Evolutionary conservation across 2,888 invertebrate species (phyloP).

Genomic region (Chorisops tibialis): DNA sequence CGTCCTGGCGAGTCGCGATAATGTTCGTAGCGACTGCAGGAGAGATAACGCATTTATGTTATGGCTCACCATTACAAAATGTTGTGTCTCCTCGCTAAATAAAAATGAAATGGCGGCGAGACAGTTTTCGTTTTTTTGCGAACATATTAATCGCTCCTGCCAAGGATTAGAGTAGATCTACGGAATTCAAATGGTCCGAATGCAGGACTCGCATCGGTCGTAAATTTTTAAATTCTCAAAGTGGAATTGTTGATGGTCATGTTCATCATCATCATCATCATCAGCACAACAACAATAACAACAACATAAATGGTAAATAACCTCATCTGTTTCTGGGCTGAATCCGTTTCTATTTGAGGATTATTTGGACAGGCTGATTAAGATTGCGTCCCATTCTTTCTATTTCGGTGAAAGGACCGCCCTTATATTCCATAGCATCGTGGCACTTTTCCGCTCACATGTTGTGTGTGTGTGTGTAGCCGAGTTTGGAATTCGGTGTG

Average conservation of each 20-base stretch:
- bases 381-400: background rate
- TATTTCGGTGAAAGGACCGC: too few relatives aligned
- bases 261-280: too few relatives aligned
- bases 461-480: too few relatives aligned
- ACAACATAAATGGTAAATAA: conserved; percentile 19
- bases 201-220: too few relatives aligned
- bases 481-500: background rate
- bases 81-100: conserved; percentile 8
- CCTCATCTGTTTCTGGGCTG: conserved; percentile 12
- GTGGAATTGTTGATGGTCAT: too few relatives aligned
- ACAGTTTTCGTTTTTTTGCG: background rate
- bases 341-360: conserved; percentile 18
- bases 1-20: conserved; percentile 14
- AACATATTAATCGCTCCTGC: background rate
- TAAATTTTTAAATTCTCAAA: too few relatives aligned
- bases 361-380: conserved; percentile 25
- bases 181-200: too few relatives aligned
- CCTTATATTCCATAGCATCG: too few relatives aligned
- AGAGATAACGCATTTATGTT: background rate
- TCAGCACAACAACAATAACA: conserved; percentile 3
- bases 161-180: too few relatives aligned
- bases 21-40: conserved; percentile 11
- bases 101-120: conserved; percentile 23
- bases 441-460: too few relatives aligned
- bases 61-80: conserved; percentile 11